Percentiles rank a stretch among this genome's conserved stretches.
Conservation (phyloP, 2,797 vertebrate genomes). For the Acipenser ruthenus region DNA sequence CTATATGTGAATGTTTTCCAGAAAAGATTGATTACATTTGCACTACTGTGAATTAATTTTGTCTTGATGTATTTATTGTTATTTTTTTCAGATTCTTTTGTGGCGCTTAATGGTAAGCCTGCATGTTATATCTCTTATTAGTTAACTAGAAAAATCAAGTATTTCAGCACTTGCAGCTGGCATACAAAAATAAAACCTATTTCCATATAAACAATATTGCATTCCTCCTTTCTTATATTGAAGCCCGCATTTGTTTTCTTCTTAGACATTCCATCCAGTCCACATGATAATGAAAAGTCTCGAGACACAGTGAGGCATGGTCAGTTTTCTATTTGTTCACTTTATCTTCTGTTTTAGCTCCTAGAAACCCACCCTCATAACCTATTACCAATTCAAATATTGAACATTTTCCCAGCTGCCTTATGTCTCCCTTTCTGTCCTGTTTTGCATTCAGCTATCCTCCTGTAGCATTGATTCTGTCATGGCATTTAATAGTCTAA, state of each 20-base stretch:
- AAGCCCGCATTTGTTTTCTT: slow-evolving; percentile 64
- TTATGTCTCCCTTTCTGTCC: slow-evolving; percentile 6
- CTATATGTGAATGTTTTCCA: too few species aligned
- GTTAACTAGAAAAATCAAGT: too few species aligned
- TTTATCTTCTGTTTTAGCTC: slow-evolving; percentile 8
- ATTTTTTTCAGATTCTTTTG: slow-evolving; percentile 89
- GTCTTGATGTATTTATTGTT: slow-evolving; percentile 35
- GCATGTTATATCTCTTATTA: slow-evolving; percentile 8
- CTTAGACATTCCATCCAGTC: slow-evolving; percentile 78
- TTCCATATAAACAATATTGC: slow-evolving; percentile 42
- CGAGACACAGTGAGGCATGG: slow-evolving; percentile 58
- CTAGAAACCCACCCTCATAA: slow-evolving; percentile 7
- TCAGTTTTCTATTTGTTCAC: slow-evolving; percentile 46
- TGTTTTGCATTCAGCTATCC: slow-evolving; percentile 36
- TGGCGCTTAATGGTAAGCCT: slow-evolving; percentile 96
- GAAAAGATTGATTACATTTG: too few species aligned
- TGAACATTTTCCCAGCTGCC: slow-evolving; percentile 8
- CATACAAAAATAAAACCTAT: too few species aligned
- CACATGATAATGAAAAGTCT: slow-evolving; percentile 79
- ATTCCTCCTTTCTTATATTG: slow-evolving; percentile 44
- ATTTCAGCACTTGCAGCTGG: too few species aligned
- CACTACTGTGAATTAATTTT: too few species aligned
- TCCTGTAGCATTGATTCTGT: slow-evolving; percentile 55
- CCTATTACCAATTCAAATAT: slow-evolving; percentile 1
- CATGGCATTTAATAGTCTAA: slow-evolving; percentile 65